Conservation (phyloP, 2,888 invertebrate genomes). For the Nephrocerus scutellatus region DNA sequence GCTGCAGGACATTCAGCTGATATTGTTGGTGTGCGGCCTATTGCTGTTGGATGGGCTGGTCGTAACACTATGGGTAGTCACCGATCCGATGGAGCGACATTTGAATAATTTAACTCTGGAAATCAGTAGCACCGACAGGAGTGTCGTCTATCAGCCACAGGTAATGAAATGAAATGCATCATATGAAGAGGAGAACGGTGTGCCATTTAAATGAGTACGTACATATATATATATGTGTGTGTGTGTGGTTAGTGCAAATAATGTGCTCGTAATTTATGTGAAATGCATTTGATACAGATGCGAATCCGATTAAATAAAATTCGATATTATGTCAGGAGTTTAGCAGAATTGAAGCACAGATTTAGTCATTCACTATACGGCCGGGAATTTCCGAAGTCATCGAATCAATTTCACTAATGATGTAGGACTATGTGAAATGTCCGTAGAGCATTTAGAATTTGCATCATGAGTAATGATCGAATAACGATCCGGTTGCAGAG, state of each 20-base stretch:
- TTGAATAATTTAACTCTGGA: constrained; percentile 75
- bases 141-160: constrained; percentile 80
- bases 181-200: not conserved
- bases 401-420: too few species aligned
- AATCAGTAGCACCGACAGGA: constrained; percentile 67
- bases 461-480: too few species aligned
- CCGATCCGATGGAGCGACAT: constrained; percentile 83
- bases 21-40: constrained; percentile 74
- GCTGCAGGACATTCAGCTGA: constrained; percentile 81
- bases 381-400: too few species aligned
- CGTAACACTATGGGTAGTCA: constrained; percentile 72
- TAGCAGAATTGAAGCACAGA: too few species aligned
- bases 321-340: too few species aligned
- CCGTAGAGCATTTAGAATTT: too few species aligned
- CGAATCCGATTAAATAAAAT: too few species aligned
- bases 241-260: not conserved
- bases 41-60: constrained; percentile 76
- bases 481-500: too few species aligned
- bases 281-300: too few species aligned
- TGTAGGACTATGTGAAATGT: too few species aligned
- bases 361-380: too few species aligned
- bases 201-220: not conserved
- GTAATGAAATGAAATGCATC: constrained; percentile 46
- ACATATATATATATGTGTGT: constrained; percentile 2
- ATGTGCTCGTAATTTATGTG: not conserved